Conservation (phyloP, 2,113 vertebrate species). For the Variabilichromis moorii region DNA sequence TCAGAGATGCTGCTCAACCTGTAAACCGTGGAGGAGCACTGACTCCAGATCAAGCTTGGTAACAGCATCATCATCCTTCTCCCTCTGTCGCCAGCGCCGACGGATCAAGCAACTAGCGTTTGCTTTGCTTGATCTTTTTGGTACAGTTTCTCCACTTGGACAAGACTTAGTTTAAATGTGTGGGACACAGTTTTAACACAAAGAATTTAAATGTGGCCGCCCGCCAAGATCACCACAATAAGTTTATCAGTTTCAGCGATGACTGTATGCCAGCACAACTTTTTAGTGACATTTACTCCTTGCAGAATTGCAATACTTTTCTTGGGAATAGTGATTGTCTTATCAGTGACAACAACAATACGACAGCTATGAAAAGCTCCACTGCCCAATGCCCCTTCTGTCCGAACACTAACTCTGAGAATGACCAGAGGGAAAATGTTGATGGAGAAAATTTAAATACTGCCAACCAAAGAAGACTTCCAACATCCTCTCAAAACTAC, state of each 20-base stretch:
- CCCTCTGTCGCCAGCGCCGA: background rate
- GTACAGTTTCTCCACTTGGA: background rate
- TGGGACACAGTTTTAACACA: background rate
- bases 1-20: background rate
- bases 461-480: background rate
- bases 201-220: background rate
- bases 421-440: background rate
- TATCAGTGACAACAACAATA: background rate
- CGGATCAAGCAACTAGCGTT: background rate
- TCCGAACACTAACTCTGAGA: constrained; percentile 46
- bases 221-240: background rate
- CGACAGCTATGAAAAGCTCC: background rate
- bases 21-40: background rate
- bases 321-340: background rate
- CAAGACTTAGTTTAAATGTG: background rate
- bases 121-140: background rate
- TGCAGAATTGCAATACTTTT: background rate
- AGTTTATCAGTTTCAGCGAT: background rate
- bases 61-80: background rate
- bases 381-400: background rate
- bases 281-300: background rate
- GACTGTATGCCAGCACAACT: background rate
- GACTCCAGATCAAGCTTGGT: background rate
- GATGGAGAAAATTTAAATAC: background rate
- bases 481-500: background rate